Conservation (phyloP, 2,888 invertebrate genomes). For the Cryptocephalus primarius region DNA sequence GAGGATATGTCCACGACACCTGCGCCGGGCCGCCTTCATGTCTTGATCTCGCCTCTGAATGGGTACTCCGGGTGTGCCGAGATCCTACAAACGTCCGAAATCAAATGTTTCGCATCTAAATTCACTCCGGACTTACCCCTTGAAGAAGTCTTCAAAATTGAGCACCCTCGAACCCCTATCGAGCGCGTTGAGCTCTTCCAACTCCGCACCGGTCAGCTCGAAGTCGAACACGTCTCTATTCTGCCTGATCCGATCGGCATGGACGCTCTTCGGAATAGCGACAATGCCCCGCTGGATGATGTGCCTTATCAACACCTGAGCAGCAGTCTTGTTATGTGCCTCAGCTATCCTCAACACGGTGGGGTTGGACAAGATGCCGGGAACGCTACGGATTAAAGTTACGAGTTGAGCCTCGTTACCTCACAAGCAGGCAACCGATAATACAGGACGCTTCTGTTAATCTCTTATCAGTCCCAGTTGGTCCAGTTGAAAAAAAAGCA, state of each 20-base stretch:
- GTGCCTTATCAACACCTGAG: conserved; percentile 64
- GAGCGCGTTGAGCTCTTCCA: not conserved
- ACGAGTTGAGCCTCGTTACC: too few relatives aligned
- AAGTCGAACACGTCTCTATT: conserved; percentile 71
- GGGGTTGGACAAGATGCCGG: conserved; percentile 54
- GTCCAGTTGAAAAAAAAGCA: too few relatives aligned
- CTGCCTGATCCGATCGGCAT: conserved; percentile 56
- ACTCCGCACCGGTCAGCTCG: conserved; percentile 3
- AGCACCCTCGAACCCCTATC: not conserved
- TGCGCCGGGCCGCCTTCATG: too few relatives aligned
- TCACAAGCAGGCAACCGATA: too few relatives aligned
- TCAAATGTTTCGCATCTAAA: not conserved
- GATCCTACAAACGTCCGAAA: not conserved
- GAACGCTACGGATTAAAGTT: conserved; percentile 23
- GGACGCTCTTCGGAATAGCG: conserved; percentile 78
- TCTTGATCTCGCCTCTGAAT: too few relatives aligned
- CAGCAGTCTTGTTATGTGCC: conserved; percentile 55
- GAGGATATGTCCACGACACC: too few relatives aligned
- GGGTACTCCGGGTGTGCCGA: too few relatives aligned
- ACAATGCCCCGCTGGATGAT: conserved; percentile 59
- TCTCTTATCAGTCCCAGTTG: too few relatives aligned
- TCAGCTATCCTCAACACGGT: conserved; percentile 40
- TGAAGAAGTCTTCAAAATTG: not conserved
- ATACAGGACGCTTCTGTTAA: too few relatives aligned
- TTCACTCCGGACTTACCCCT: not conserved